Evolutionary conservation across 2,797 vertebrate species (phyloP), one percentile per base, ranked within the genome.

Genomic region (Melanotaenia nigrans): DNA sequence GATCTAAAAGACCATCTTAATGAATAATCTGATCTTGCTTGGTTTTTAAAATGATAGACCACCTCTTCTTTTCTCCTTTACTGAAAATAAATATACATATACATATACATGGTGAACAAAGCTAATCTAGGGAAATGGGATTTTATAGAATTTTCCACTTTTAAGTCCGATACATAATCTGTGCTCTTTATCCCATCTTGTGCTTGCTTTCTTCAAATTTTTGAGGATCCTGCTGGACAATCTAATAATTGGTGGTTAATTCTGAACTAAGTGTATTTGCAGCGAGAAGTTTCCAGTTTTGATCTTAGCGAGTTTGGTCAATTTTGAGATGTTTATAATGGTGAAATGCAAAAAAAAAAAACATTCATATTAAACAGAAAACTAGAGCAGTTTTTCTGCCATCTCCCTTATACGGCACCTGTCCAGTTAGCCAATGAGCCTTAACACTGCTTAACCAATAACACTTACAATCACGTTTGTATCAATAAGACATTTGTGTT

Each of bases 181-280:
- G 18, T 32, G 25, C n/a, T 11, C 2, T 25, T 40, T 7, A 53
- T 73, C 57, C n/a, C 38, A 33, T 22, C 14, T 12, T 80, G 76
- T 84, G 72, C 75, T 81, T 78, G 53, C 73, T 68, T 56, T 57
- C 12, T 42, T 49, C 22, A 9, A 35, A 5, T 57, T 47, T 65
- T 32, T 47, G 33, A 25, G 40, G 40, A 68, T 30, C 38, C 20
- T 11, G 28, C 24, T 40, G 66, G 42, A 70, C 28, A 32, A 40
- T 55, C 54, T 75, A 32, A 62, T 9, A 45, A 51, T n/a, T 24
- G 11, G 9, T n/a, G 18, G 7, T 20, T n/a, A 49, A n/a, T 9
- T n/a, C 45, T 49, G 45, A n/a, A n/a, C 3, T 7, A 49, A n/a
- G 7, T n/a, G 2, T 49, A n/a, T n/a, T 20, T 49, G 20, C n/a